phyloP scores from a whole-genome alignment of 2,797 vertebrate species.

The Parauchenoglanis punctatus region DNA sequence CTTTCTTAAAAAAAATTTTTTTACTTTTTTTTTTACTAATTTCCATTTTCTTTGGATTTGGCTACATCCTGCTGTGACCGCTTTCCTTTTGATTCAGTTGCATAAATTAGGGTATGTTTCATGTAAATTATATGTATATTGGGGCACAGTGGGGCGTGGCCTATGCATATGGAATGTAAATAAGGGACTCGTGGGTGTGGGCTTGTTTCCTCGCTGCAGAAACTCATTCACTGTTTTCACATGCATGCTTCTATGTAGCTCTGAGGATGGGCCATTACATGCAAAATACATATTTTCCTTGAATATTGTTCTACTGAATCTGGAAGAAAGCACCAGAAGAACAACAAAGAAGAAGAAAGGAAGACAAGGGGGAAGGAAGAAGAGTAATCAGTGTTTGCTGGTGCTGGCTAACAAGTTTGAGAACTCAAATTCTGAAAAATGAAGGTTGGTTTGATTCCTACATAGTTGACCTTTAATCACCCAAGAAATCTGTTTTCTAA shows the following conservation, averaged over 20 bases:
- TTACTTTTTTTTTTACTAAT: neutral
- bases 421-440: no score
- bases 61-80: neutral
- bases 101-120: neutral
- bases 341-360: no score
- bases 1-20: no score
- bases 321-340: no score
- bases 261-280: neutral
- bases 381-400: no score
- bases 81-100: neutral
- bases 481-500: neutral
- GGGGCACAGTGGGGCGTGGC: neutral
- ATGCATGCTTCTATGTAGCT: neutral
- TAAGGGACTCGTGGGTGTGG: neutral
- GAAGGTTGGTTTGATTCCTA: no score
- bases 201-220: neutral
- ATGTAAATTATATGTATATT: neutral
- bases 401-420: no score
- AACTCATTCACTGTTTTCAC: neutral
- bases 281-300: neutral
- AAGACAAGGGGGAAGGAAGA: no score
- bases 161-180: neutral
- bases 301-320: neutral
- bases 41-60: neutral
- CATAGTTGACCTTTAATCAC: neutral